Evolutionary conservation across 2,888 invertebrate species (phyloP).

Genomic region (Gibbula magus): DNA sequence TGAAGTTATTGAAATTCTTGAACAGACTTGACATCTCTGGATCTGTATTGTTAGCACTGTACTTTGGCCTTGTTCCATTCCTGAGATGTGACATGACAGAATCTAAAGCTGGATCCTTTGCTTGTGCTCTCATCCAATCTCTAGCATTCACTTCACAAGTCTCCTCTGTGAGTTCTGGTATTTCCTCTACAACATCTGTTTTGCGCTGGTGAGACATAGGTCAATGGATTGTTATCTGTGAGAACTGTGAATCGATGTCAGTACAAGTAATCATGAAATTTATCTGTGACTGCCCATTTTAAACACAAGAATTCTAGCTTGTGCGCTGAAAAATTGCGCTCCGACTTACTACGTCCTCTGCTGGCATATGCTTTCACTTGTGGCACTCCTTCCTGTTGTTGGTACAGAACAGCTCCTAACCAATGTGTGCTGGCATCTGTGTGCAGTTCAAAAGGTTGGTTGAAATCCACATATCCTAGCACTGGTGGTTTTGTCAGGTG

Average conservation of each 20-base stretch:
- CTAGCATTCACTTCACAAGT: neutral
- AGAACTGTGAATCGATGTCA: too few relatives aligned
- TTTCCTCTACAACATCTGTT: slow-evolving; percentile 43
- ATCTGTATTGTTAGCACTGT: neutral
- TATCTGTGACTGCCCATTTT: too few relatives aligned
- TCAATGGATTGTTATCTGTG: too few relatives aligned
- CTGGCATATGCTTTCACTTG: slow-evolving; percentile 43
- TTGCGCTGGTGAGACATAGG: slow-evolving; percentile 41
- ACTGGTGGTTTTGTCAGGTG: too few relatives aligned
- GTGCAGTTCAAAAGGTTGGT: too few relatives aligned
- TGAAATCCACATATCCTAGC: too few relatives aligned
- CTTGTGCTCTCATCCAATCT: slow-evolving; percentile 17
- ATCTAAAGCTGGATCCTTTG: slow-evolving; percentile 17
- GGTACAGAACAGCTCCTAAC: slow-evolving; percentile 40
- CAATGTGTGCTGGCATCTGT: too few relatives aligned
- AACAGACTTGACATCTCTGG: neutral
- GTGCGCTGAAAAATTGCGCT: slow-evolving; percentile 37
- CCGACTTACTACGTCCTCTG: slow-evolving; percentile 33
- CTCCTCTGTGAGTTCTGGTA: neutral
- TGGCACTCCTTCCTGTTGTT: slow-evolving; percentile 28
- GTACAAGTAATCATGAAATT: slow-evolving; percentile 33
- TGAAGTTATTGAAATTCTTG: slow-evolving; percentile 24
- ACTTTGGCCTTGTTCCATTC: neutral
- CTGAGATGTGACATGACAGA: neutral
- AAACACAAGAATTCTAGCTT: slow-evolving; percentile 40